Evolutionary conservation across 2,888 invertebrate species (phyloP).

Genomic region (Drosophila atripex): DNA sequence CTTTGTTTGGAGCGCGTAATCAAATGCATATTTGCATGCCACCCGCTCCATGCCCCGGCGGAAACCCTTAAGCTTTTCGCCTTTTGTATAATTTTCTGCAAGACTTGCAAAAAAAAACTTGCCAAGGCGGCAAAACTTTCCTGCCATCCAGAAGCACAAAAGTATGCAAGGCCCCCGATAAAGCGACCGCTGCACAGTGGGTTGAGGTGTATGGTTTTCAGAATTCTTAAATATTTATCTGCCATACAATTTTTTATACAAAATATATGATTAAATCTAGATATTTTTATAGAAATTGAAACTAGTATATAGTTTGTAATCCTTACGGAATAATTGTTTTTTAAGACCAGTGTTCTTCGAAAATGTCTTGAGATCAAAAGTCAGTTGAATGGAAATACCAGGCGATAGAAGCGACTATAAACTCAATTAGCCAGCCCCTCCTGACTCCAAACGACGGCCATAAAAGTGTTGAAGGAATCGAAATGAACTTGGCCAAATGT

Average conservation of each 20-base stretch:
- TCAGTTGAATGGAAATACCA: constrained; percentile 23
- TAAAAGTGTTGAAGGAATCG: constrained; percentile 70
- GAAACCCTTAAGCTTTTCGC: constrained; percentile 41
- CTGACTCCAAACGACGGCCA: constrained; percentile 42
- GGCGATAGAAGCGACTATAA: constrained; percentile 67
- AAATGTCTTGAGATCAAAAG: background rate
- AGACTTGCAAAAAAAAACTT: constrained; percentile 78
- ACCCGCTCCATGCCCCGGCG: constrained; percentile 17
- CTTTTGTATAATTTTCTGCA: constrained; percentile 78
- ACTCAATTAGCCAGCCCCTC: constrained; percentile 67
- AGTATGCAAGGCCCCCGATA: constrained; percentile 56
- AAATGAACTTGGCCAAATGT: constrained; percentile 67
- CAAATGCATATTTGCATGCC: constrained; percentile 80
- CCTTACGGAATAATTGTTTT: background rate
- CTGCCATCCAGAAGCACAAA: constrained; percentile 41
- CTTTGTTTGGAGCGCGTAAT: constrained; percentile 77
- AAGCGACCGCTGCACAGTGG: constrained; percentile 17
- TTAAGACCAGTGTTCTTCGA: background rate
- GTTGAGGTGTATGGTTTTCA: background rate
- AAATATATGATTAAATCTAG: no score
- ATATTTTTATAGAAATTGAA: no score
- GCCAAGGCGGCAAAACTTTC: constrained; percentile 74
- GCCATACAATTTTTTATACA: background rate
- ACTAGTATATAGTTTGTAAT: no score
- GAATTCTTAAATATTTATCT: no score